Evolutionary conservation across 2,113 vertebrate species (phyloP), one percentile per base, ranked within the genome.

Genomic region (Trochalopteron elliotii): DNA sequence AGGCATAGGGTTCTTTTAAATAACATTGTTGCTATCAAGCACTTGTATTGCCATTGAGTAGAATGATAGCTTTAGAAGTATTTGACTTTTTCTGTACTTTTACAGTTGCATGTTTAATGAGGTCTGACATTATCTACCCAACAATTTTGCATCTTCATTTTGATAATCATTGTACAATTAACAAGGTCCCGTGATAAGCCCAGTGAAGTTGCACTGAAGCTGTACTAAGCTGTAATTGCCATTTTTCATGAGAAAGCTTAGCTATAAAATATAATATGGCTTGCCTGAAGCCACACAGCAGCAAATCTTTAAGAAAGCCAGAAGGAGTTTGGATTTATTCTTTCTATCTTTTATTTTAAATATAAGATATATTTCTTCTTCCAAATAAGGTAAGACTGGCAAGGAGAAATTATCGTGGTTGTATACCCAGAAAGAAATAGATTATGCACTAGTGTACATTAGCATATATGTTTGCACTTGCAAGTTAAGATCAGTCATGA

Each of bases 401-500:
- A 71, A 49, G 31, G 60, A 68, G 80, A 87, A 95, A 94, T 92
- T 56, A 60, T 50, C 13, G 5, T 12, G 30, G 35, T 56, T 91
- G 56, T 68, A 57, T 37, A 79, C 9, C 44, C 57, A 64, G 77
- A 63, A 90, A 90, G 16, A 90, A 92, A 74, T 20, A 35, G 37
- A 42, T 89, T 57, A 64, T 50, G 42, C 64, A 82, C 35, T 13
- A 40, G 64, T 53, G 31, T 70, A 68, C n/a, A 84, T 94, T 87
- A 94, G 91, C 88, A 90, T 93, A 56, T 70, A 60, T 71, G 93
- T 90, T 88, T 94, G 76, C 68, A 77, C 79, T 90, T 94, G 68
- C 63, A 74, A 83, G 92, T 96, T 96, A 93, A 94, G 71, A 95
- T 90, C 82, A 90, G 87, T 85, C 94, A 85, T 94, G 40, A 76